Conservation (phyloP, 2,888 invertebrate genomes). For the Syrista parreyssii region DNA sequence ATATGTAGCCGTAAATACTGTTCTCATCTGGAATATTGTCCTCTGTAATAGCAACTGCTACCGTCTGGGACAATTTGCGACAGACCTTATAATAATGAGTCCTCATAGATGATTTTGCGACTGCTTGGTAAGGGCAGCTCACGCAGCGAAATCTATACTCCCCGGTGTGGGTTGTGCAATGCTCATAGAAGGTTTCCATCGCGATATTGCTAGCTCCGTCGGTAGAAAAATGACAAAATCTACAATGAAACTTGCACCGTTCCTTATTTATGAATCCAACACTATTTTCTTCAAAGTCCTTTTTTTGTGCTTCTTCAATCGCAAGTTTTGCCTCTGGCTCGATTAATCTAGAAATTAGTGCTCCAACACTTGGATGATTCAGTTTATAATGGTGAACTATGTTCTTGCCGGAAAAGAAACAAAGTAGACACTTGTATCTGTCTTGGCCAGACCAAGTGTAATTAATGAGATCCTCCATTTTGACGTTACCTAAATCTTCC, state of each 20-base stretch:
- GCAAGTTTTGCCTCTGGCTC: constrained; percentile 69
- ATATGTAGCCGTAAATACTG: constrained; percentile 72
- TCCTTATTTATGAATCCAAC: constrained; percentile 24
- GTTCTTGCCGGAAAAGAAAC: constrained; percentile 70
- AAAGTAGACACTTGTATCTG: constrained; percentile 72
- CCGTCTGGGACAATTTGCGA: constrained; percentile 33
- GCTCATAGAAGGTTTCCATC: constrained; percentile 74
- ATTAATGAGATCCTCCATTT: constrained; percentile 40
- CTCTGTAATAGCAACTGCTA: constrained; percentile 38
- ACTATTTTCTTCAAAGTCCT: constrained; percentile 58
- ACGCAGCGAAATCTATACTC: constrained; percentile 79
- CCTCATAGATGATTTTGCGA: constrained; percentile 54
- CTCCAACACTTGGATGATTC: constrained; percentile 75
- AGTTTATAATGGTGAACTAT: constrained; percentile 76
- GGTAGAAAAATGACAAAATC: constrained; percentile 55
- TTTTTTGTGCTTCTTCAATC: constrained; percentile 68
- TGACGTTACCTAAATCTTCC: constrained; percentile 55
- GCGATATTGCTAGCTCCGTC: constrained; percentile 37
- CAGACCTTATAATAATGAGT: constrained; percentile 60
- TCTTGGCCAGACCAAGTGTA: constrained; percentile 51
- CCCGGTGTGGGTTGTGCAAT: constrained; percentile 81
- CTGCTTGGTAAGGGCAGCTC: constrained; percentile 68
- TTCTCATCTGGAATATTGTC: constrained; percentile 48
- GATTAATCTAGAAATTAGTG: constrained; percentile 73
- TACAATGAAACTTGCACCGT: constrained; percentile 48